Conservation (phyloP, 2,888 invertebrate genomes). For the Tigriopus californicus region DNA sequence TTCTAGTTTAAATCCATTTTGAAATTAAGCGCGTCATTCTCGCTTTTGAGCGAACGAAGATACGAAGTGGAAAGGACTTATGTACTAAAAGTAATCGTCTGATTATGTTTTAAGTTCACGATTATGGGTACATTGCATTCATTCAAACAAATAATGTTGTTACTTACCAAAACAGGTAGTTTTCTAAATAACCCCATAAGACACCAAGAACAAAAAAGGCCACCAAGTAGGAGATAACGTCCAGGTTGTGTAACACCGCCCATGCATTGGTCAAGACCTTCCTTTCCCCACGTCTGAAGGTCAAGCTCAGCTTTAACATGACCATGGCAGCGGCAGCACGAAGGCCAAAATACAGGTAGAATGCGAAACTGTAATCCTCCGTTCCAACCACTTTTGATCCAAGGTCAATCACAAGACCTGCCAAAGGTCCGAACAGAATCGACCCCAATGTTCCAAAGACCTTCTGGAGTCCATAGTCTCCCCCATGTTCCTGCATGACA, state of each 20-base stretch:
- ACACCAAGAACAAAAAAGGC: constrained; percentile 40
- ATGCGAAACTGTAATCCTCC: constrained; percentile 23
- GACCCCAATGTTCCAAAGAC: constrained; percentile 55
- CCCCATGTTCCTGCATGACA: constrained; percentile 39
- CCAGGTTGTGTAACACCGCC: constrained; percentile 47
- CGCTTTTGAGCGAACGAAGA: too few relatives aligned
- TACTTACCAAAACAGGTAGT: constrained; percentile 48
- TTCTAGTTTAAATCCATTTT: too few relatives aligned
- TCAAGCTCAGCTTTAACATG: constrained; percentile 49
- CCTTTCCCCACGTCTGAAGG: constrained; percentile 34
- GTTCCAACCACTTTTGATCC: neutral
- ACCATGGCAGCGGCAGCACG: constrained; percentile 55
- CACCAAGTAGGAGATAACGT: constrained; percentile 47
- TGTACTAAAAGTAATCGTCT: too few relatives aligned
- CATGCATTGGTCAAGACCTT: too few relatives aligned
- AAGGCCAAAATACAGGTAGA: constrained; percentile 53
- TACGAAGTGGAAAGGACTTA: too few relatives aligned
- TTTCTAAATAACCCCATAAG: constrained; percentile 66
- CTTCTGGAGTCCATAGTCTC: constrained; percentile 55
- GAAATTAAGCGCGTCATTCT: too few relatives aligned
- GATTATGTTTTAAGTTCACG: too few relatives aligned
- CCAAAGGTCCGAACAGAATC: constrained; percentile 57
- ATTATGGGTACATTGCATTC: too few relatives aligned
- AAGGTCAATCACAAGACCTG: constrained; percentile 51
- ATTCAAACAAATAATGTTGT: too few relatives aligned